Conservation (phyloP, 2,113 vertebrate genomes). For the Bubo blakistoni region DNA sequence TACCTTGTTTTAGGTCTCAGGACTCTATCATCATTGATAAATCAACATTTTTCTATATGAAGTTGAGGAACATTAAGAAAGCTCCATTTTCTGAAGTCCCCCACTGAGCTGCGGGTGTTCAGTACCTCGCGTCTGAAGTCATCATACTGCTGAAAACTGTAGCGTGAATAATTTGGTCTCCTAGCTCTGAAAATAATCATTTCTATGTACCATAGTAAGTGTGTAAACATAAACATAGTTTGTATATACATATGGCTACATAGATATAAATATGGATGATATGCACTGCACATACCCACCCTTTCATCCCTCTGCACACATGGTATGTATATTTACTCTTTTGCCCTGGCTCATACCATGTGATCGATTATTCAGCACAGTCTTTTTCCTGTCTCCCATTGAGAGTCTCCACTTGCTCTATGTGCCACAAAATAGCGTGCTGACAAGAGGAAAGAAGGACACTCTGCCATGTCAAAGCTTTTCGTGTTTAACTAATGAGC, state of each 20-base stretch:
- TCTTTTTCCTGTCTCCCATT: background rate
- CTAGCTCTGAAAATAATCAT: background rate
- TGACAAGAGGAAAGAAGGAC: background rate
- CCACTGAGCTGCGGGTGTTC: background rate
- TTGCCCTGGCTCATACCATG: background rate
- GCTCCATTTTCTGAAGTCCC: background rate
- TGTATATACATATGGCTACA: too few species aligned
- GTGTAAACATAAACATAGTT: background rate
- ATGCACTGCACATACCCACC: background rate
- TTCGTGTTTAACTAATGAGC: background rate
- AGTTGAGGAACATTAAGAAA: background rate
- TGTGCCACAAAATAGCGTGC: rapidly evolving
- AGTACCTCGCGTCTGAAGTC: background rate
- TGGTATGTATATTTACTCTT: background rate
- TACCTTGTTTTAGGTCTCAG: background rate
- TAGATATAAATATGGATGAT: background rate
- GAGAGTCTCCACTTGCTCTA: background rate
- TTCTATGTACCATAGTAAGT: background rate
- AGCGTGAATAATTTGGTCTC: background rate
- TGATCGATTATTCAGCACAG: background rate
- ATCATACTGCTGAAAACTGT: background rate
- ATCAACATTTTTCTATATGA: background rate
- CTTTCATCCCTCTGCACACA: background rate
- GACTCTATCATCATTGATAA: background rate
- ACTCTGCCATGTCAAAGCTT: background rate